These are phyloP conservation scores for Triplophysa yarkandensis DNA, from an alignment of 2,797 vertebrate species.

Conservation along the genomic window DNA sequence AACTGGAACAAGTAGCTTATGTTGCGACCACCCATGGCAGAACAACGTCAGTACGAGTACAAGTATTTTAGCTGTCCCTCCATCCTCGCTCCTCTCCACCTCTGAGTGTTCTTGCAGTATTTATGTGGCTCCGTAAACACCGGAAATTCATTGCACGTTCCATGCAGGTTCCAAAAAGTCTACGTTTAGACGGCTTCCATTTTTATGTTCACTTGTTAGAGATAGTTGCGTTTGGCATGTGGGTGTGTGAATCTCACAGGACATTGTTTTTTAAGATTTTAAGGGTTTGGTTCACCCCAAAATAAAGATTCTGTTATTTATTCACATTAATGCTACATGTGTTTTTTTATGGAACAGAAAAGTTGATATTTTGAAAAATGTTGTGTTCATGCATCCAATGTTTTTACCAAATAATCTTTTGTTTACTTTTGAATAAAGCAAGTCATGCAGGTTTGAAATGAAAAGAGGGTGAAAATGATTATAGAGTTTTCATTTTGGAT, in stretches of 20 bases:
- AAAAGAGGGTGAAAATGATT: no score
- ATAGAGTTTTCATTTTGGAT: no score
- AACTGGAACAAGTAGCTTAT: conserved; percentile 26
- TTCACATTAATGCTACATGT: no score
- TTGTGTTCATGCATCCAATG: no score
- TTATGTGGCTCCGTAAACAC: neutral
- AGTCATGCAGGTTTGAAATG: no score
- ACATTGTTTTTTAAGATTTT: neutral
- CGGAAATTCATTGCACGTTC: neutral
- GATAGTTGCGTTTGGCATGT: neutral
- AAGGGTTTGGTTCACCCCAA: no score
- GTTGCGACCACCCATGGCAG: neutral
- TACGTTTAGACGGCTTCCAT: neutral
- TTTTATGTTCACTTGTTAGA: neutral
- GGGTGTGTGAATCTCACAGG: conserved; percentile 16
- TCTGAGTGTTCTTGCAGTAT: conserved; percentile 14
- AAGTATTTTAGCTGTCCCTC: conserved; percentile 31
- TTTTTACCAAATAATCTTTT: no score
- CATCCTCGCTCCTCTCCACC: neutral
- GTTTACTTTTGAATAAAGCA: no score
- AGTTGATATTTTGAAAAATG: no score
- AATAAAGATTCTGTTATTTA: no score
- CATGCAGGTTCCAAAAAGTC: neutral
- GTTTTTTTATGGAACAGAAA: no score
- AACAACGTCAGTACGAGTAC: neutral